Base-by-base conservation (phyloP, 2,888 invertebrate genomes). In the Ceramica pisi region DNA sequence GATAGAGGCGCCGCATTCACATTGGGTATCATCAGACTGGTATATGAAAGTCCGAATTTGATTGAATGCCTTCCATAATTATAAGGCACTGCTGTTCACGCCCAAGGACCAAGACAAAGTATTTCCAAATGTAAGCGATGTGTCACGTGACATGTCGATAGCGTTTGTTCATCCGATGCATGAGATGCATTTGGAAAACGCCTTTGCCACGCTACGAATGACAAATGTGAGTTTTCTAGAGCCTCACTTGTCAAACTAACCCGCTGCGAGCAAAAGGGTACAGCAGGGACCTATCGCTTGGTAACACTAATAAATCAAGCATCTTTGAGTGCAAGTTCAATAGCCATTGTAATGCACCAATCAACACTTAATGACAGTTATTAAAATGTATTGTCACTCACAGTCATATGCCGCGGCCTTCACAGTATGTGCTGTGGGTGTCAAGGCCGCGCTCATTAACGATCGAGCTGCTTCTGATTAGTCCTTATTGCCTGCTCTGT, bases 381-480 rank as follows among this genome's bases (percentile, higher is more conserved):
- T 71, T 56, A 55, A 48, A 46, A 41, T 64, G 16, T 71, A 64
- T 64, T 65, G 53, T 59, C 59, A 31, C 16, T 67, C 31, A 38
- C 12, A 53, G 23, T 41, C 48, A n/a, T n/a, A 23, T 48, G 55
- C 16, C 9, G 10, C n/a, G 21, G 23, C 76, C 73, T 73, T 76
- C 67, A 38, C 67, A 53, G 48, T 31, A 65, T 75, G 26, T 57
- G 44, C 51, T 50, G 19, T 44, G 12, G 38, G 48, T 60, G 67
- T 48, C 23, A 59, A 46, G 67, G 75, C 48, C 59, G 59, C 19
- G 8, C n/a, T 55, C 38, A 31, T 75, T 59, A 41, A 41, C 21
- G 46, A 56, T 41, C 48, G 44, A 19, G 16, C 23, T 35, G 6
- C n/a, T n/a, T 70, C n/a, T 51, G 59, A 44, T 44, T 71, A 51